A percentile compares a stretch with the other conserved stretches of the same genome.
These are phyloP conservation scores for Thrips palmi DNA, from an alignment of 1,140 invertebrate genomes.

Conservation along the genomic window DNA sequence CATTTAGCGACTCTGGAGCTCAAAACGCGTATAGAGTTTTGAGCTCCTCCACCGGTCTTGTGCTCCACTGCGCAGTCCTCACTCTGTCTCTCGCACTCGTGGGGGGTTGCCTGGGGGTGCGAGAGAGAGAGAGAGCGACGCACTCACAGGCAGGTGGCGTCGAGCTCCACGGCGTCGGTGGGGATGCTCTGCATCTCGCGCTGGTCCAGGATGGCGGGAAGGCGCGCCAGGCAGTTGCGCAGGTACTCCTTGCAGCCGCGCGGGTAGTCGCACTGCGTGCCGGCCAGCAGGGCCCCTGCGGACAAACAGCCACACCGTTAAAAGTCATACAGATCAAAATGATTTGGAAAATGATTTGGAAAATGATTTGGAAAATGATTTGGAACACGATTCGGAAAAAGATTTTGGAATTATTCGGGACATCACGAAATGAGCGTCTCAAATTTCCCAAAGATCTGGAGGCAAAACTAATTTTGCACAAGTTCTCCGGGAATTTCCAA, in stretches of 20 bases:
- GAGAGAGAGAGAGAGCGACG: too few species aligned
- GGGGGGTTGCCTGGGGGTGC: too few species aligned
- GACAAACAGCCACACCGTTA: slow-evolving; percentile 1
- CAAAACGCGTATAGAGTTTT: too few species aligned
- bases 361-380: background rate
- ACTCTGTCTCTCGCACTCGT: too few species aligned
- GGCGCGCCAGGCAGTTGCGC: slow-evolving; percentile 10
- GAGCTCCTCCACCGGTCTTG: too few species aligned
- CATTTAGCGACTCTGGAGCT: too few species aligned
- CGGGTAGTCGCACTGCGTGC: background rate
- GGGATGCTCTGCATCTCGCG: slow-evolving; percentile 14
- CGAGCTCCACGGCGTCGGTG: slow-evolving; percentile 15
- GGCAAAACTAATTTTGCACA: too few species aligned
- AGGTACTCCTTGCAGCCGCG: slow-evolving; percentile 8
- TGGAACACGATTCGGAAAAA: slow-evolving; percentile 11
- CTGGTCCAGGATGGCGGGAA: slow-evolving; percentile 13
- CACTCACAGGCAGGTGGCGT: slow-evolving; percentile 15
- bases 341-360: background rate
- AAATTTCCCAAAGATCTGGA: too few species aligned
- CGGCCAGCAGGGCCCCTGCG: background rate
- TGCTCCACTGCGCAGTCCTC: too few species aligned
- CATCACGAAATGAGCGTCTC: too few species aligned
- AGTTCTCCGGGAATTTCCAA: too few species aligned
- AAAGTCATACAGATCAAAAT: slow-evolving; percentile 1
- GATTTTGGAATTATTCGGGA: too few species aligned